A percentile compares a stretch with the other conserved stretches of the same genome.
Evolutionary conservation across 2,888 invertebrate species (phyloP).

Genomic region (Hedya salicella): DNA sequence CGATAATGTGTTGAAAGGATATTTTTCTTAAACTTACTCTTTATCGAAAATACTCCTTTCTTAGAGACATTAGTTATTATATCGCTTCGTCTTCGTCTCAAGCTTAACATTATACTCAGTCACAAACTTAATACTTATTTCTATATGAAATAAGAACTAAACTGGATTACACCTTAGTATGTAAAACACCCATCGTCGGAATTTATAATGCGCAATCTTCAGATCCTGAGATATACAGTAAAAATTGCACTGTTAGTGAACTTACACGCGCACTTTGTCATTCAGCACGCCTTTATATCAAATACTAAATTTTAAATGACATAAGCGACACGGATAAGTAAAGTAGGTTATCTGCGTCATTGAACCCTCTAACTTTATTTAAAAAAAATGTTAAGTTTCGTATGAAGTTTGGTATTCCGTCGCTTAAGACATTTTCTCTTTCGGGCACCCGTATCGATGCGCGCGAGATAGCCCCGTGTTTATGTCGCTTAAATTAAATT

Average conservation of each 20-base stretch:
- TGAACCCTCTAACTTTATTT: background rate
- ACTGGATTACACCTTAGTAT: conserved; percentile 61
- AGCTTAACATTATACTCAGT: conserved; percentile 51
- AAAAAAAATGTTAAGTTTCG: background rate
- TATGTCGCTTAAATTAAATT: conserved; percentile 82
- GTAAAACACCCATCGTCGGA: conserved; percentile 67
- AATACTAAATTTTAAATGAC: background rate
- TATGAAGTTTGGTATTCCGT: background rate
- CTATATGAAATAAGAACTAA: conserved; percentile 65
- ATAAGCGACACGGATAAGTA: background rate
- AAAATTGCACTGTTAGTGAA: conserved; percentile 78
- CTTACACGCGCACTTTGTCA: conserved; percentile 78
- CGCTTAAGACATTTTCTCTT: conserved; percentile 9
- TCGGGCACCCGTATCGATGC: conserved; percentile 65
- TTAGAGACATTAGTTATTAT: conserved; percentile 1
- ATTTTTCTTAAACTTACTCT: too few species aligned
- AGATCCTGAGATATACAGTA: conserved; percentile 73
- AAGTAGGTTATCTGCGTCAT: background rate
- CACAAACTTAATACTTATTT: conserved; percentile 57
- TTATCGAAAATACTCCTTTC: background rate
- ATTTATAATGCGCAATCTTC: conserved; percentile 71
- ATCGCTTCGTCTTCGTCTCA: conserved; percentile 56
- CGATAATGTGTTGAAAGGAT: background rate
- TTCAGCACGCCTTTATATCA: conserved; percentile 77
- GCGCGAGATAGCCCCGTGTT: conserved; percentile 78